Evolutionary conservation across 1,140 invertebrate genomes (phyloP).

Genomic region (Drosophila orosa): DNA sequence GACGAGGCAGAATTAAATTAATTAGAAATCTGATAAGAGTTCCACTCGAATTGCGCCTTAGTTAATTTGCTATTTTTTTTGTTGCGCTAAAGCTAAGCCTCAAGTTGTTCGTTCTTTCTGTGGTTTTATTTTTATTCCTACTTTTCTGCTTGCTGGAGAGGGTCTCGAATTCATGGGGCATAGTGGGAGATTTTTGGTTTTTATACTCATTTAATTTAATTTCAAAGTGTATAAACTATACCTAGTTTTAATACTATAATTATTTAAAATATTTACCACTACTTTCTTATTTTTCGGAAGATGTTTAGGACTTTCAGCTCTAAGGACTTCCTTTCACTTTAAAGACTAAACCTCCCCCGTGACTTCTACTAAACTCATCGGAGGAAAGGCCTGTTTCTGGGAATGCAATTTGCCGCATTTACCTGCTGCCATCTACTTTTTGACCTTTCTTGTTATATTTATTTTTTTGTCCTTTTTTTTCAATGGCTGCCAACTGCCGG

Average conservation of each 20-base stretch:
- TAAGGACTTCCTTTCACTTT: not conserved
- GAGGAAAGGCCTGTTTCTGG: not conserved
- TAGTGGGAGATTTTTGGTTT: not conserved
- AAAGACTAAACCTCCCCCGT: not conserved
- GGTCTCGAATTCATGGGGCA: not conserved
- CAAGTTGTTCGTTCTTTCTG: conserved; percentile 19
- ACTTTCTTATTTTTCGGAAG: not conserved
- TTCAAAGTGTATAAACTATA: not conserved
- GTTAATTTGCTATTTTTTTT: conserved; percentile 70
- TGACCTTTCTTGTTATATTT: conserved; percentile 37
- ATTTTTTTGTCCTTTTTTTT: conserved; percentile 14
- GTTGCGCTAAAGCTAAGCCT: conserved; percentile 14
- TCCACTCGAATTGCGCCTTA: conserved; percentile 76
- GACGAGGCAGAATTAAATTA: conserved; percentile 79
- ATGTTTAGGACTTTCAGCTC: too few species aligned
- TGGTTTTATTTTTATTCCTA: conserved; percentile 2
- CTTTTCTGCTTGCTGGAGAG: not conserved
- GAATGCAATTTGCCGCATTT: conserved; percentile 54
- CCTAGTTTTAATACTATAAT: too few species aligned
- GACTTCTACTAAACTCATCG: conserved; percentile 20
- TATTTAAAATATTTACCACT: not conserved
- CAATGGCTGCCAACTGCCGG: conserved; percentile 45
- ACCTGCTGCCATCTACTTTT: conserved; percentile 57
- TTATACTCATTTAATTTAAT: not conserved
- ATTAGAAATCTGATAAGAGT: conserved; percentile 81